phyloP scores from a whole-genome alignment of 2,113 vertebrate genomes.

The Boleophthalmus pectinirostris region DNA sequence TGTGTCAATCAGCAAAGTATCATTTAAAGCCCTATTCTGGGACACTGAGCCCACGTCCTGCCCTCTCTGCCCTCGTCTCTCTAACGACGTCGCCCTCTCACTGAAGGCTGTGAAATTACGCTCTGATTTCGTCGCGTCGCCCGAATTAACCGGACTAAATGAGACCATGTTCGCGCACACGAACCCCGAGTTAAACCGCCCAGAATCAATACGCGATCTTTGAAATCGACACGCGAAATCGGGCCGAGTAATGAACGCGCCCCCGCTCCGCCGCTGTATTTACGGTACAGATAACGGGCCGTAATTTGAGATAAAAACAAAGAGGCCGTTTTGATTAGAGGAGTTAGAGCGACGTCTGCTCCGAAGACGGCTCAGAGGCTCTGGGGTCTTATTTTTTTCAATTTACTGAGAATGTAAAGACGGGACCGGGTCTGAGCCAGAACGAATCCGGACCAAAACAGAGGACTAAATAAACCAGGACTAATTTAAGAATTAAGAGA shows the following conservation, averaged over 20 bases:
- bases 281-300: slow-evolving; percentile 26
- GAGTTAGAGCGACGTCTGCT: slow-evolving; percentile 59
- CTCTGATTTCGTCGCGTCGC: slow-evolving; percentile 26
- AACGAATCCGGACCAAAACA: too few species aligned
- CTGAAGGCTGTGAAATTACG: slow-evolving; percentile 37
- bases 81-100: slow-evolving; percentile 53
- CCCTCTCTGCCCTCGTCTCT: not conserved
- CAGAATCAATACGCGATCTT: slow-evolving; percentile 27
- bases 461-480: too few species aligned
- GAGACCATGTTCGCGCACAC: slow-evolving; percentile 4
- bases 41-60: slow-evolving; percentile 56
- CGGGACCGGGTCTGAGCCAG: too few species aligned
- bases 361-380: not conserved
- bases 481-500: too few species aligned
- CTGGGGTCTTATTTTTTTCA: not conserved
- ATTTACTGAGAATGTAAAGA: not conserved
- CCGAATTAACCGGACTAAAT: slow-evolving; percentile 28
- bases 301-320: slow-evolving; percentile 55
- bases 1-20: too few species aligned
- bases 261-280: slow-evolving; percentile 19
- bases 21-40: slow-evolving; percentile 5
- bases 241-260: slow-evolving; percentile 29
- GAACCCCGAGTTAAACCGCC: slow-evolving; percentile 11
- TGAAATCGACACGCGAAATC: slow-evolving; percentile 36
- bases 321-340: slow-evolving; percentile 64